phyloP scores from a whole-genome alignment of 2,888 invertebrate species.

The Dusona sp. region DNA sequence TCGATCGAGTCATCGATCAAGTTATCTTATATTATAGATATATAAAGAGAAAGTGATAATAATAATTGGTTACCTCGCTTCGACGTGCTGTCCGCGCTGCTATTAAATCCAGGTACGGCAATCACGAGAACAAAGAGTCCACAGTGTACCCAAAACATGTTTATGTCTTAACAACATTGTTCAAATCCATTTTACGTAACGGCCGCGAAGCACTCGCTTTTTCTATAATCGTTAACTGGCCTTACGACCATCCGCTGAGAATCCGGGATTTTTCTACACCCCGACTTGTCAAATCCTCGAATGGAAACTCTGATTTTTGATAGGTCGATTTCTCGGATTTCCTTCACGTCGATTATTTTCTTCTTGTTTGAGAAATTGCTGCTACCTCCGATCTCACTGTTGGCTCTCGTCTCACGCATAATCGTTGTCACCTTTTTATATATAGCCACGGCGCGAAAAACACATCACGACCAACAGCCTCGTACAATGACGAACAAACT shows the following conservation, averaged over 20 bases:
- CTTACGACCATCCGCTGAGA: constrained; percentile 4
- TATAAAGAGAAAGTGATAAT: not conserved
- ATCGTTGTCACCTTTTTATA: constrained; percentile 75
- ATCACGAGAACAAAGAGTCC: constrained; percentile 84
- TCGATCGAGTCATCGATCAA: too few species aligned
- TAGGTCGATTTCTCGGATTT: not conserved
- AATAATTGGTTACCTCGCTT: constrained; percentile 81
- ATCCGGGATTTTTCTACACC: not conserved
- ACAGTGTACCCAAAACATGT: constrained; percentile 84
- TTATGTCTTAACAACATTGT: constrained; percentile 85
- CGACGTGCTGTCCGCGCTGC: constrained; percentile 82
- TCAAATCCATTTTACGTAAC: constrained; percentile 84
- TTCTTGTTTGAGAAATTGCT: constrained; percentile 75
- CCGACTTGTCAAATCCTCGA: constrained; percentile 1
- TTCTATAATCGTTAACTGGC: constrained; percentile 43
- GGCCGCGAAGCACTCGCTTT: constrained; percentile 79
- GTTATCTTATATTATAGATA: too few species aligned
- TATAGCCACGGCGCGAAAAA: constrained; percentile 33
- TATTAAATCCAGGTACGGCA: constrained; percentile 84
- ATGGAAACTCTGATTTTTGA: not conserved
- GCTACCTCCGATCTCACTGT: constrained; percentile 64
- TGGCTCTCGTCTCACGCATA: constrained; percentile 79
- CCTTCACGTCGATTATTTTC: constrained; percentile 66
- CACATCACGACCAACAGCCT: constrained; percentile 31
- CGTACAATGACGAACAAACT: not conserved